Base-by-base conservation (phyloP, 1,140 invertebrate species). In the Phymastichus coffea region DNA sequence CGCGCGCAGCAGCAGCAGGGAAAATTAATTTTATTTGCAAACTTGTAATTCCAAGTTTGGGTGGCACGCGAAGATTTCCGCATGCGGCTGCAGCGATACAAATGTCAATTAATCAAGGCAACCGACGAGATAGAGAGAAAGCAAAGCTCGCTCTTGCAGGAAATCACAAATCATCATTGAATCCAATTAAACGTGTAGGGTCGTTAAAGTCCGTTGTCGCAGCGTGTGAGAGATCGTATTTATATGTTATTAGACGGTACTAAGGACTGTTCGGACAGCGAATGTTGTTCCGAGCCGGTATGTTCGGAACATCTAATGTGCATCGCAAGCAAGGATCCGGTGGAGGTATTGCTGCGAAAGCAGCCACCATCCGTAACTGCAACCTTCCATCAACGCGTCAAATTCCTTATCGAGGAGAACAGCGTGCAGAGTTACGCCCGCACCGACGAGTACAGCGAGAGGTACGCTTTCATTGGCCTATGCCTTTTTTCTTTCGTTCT, bases 401-500 rank as follows among this genome's bases (percentile, higher is more conserved):
- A 96, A 73, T 99, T 99, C 80, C 87, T 99, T 53, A 96, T 99
- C 57, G 95, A 99, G 81, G 95, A 98, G 76, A 95, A 97, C 76
- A 96, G 94, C 57, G 95, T 99, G 23, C 97, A 99, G 80, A 96
- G 92, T 70, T 99, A 98, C 81, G 95, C 95, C 20, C 93, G 96
- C 73, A 90, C 92, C 82, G 93, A 95, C 80, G 93, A 97, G 80
- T 99, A 97, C 82, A 95, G 93, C 67, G 95, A 98, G 85, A 97
- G 93, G 97, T 98, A 88, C 88, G 90, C 66, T 68, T 66, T 57
- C 63, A n/a, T n/a, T n/a, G n/a, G n/a, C n/a, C n/a, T n/a, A n/a
- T n/a, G n/a, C 70, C 55, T 51, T n/a, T 14, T 26, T 7, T 9
- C 20, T 53, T 53, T 17, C n/a, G 33, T 25, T 53, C n/a, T n/a